Conservation (phyloP, 2,113 vertebrate species). For the Cyanoliseus patagonus region DNA sequence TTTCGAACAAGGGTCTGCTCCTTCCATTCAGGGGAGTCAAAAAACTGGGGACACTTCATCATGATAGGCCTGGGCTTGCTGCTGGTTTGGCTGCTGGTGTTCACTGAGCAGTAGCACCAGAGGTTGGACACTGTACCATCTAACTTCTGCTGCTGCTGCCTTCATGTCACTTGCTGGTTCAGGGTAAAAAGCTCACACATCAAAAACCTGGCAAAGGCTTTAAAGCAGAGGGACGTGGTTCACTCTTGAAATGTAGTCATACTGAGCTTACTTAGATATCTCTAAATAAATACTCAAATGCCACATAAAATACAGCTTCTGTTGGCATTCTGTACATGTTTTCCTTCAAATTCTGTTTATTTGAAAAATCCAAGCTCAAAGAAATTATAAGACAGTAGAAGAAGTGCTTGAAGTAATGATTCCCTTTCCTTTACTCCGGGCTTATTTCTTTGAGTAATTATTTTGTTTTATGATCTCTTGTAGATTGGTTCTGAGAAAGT, state of each 20-base stretch:
- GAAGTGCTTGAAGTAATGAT: not conserved
- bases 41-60: too few species aligned
- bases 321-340: accelerated
- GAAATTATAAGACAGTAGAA: not conserved
- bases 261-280: not conserved
- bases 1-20: accelerated
- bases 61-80: not conserved
- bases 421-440: not conserved
- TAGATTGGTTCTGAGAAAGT: slow-evolving; percentile 54
- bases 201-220: not conserved
- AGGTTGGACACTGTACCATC: not conserved
- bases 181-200: not conserved
- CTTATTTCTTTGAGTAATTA: not conserved
- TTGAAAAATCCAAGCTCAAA: not conserved
- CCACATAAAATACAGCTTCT: not conserved
- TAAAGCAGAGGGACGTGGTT: not conserved
- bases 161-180: not conserved
- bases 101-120: not conserved
- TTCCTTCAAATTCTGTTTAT: not conserved
- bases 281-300: not conserved
- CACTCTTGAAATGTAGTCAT: not conserved
- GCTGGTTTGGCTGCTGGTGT: not conserved
- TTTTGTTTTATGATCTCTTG: not conserved
- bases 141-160: not conserved
- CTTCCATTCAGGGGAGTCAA: too few species aligned